Evolutionary conservation across 2,888 invertebrate genomes (phyloP), one percentile per base, ranked within the genome.

Genomic region (Hyppa rectilinea): DNA sequence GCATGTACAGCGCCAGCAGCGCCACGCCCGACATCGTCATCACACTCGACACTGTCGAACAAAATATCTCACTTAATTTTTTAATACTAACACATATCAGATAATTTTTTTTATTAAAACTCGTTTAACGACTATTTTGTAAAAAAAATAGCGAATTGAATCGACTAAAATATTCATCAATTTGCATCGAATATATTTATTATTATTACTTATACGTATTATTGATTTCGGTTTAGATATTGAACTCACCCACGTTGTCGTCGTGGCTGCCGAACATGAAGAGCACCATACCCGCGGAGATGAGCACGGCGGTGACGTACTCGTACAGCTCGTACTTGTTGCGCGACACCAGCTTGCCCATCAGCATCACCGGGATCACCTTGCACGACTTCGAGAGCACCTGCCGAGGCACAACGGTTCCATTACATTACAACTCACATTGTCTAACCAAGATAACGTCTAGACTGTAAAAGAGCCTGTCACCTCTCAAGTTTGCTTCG

Each of bases 381-480:
- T 99, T 99, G 82, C 99, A 99, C n/a, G 99, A 99, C 95, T 99
- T 99, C 0, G 99, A 99, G 80, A 99, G 93, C 77, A 98, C 98
- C 97, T 97, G 89, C 23, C 2, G 14, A 17, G 2, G 1, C 9
- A 17, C 2, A 23, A 36, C 12, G 12, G 50, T 34, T 23, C 29
- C 29, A 17, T 50, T 50, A 50, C n/a, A n/a, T n/a, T n/a, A n/a
- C n/a, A n/a, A n/a, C n/a, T 50, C 49, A 50, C 7, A 4, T 7
- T 7, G 17, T 20, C 29, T 10, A 20, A 20, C 20, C 29, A 29
- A 10, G 5, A 29, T 29, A 29, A 4, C 10, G 20, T 29, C 17
- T 17, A 4, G 9, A 20, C 17, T 29, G 17, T 29, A 29, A 20
- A 50, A 10, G 2, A 29, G 2, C 23, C 17, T 26, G 17, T 10